Percentiles rank a stretch among this genome's conserved stretches.
Evolutionary conservation across 2,113 vertebrate species (phyloP).

Genomic region (Corvus moneduloides): DNA sequence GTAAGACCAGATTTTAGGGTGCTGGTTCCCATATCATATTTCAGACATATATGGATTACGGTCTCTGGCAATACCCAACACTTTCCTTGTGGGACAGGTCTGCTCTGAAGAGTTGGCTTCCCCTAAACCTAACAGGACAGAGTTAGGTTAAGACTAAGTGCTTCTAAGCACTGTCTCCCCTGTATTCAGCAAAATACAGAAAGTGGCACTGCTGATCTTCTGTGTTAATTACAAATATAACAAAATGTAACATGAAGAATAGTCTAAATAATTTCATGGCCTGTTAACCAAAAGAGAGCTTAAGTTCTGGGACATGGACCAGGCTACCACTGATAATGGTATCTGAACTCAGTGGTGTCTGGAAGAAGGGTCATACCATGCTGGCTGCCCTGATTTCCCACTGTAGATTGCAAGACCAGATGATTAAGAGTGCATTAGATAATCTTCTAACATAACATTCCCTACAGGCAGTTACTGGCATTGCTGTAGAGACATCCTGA

Average conservation of each 20-base stretch:
- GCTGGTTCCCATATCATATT: neutral
- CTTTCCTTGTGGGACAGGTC: neutral
- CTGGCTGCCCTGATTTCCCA: conserved; percentile 2
- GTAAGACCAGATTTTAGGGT: neutral
- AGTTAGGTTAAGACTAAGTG: neutral
- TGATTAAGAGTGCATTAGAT: conserved; percentile 39
- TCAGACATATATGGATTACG: neutral
- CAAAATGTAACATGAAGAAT: neutral
- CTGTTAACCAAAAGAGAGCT: conserved; percentile 20
- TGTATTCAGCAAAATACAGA: neutral
- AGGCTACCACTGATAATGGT: conserved; percentile 2
- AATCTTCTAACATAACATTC: conserved; percentile 58
- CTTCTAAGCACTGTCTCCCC: neutral
- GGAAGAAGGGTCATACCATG: conserved; percentile 30
- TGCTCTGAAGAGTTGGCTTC: neutral
- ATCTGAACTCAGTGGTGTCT: conserved; percentile 28
- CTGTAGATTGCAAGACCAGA: conserved; percentile 26
- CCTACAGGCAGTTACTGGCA: conserved; percentile 58
- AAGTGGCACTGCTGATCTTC: neutral
- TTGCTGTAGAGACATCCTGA: conserved; percentile 52
- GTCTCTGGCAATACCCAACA: neutral
- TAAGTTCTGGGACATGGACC: neutral
- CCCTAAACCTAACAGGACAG: neutral
- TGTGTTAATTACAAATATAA: neutral
- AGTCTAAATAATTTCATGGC: conserved; percentile 44